Percentiles rank a stretch among this genome's conserved stretches.
Evolutionary conservation across 1,140 invertebrate species (phyloP).

Genomic region (Neoseiulus cucumeris): DNA sequence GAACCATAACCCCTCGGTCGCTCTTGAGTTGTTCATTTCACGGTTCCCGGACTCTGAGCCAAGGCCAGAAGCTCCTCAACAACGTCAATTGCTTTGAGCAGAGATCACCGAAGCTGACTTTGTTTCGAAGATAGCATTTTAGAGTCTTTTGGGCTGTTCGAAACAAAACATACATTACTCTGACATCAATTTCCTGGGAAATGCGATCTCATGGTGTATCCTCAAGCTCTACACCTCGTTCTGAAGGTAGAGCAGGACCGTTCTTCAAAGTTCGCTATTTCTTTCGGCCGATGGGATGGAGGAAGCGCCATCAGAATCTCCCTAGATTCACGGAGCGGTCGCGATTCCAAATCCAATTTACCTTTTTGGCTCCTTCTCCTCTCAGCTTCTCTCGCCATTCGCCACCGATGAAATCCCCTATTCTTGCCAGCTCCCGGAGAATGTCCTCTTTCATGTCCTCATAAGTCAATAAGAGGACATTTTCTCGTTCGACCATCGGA

Average conservation of each 20-base stretch:
- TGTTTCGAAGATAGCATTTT: no score
- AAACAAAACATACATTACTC: no score
- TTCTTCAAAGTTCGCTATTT: not conserved
- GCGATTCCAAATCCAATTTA: not conserved
- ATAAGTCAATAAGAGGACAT: constrained; percentile 25
- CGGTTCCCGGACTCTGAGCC: no score
- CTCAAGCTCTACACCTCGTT: not conserved
- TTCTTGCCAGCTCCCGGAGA: not conserved
- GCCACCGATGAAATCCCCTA: constrained; percentile 14
- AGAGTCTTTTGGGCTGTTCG: no score
- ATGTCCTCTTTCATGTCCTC: constrained; percentile 16
- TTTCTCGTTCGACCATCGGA: constrained; percentile 20
- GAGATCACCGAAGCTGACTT: no score
- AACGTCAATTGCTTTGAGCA: no score
- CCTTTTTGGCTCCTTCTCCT: constrained; percentile 8
- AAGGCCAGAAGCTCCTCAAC: no score
- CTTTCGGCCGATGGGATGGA: no score
- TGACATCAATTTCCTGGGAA: not conserved
- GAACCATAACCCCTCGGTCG: no score
- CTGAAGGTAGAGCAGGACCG: not conserved
- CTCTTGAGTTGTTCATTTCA: no score
- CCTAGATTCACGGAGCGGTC: no score
- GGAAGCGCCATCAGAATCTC: no score
- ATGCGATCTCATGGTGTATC: not conserved
- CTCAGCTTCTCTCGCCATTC: constrained; percentile 14